Conservation (phyloP, 2,888 invertebrate species). For the Dryobota labecula region DNA sequence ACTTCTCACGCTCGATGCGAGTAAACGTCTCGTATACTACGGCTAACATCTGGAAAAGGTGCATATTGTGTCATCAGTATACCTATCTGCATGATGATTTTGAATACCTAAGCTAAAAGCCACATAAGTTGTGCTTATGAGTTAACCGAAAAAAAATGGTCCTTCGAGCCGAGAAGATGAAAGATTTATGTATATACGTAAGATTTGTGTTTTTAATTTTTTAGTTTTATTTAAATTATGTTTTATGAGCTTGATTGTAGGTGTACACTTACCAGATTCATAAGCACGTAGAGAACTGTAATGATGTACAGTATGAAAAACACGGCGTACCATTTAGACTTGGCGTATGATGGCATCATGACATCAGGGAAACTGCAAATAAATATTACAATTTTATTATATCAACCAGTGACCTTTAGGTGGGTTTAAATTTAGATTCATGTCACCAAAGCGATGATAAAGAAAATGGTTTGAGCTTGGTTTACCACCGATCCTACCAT, state of each 20-base stretch:
- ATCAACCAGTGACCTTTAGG: neutral
- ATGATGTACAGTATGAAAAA: conserved; percentile 97
- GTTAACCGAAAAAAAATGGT: too few relatives aligned
- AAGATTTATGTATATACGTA: too few relatives aligned
- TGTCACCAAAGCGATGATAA: neutral
- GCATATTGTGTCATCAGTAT: neutral
- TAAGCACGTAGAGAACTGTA: conserved; percentile 95
- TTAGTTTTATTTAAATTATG: too few relatives aligned
- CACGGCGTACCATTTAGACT: conserved; percentile 95
- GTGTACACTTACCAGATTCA: conserved; percentile 94
- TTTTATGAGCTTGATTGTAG: neutral
- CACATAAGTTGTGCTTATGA: too few relatives aligned
- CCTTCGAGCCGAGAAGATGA: too few relatives aligned
- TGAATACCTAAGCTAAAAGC: too few relatives aligned
- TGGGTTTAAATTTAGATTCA: neutral
- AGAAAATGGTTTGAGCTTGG: neutral
- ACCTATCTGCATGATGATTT: neutral
- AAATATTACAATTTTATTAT: conserved; percentile 3
- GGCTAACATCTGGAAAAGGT: conserved; percentile 93
- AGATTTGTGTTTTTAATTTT: too few relatives aligned
- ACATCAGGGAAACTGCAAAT: conserved; percentile 95
- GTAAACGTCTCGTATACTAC: conserved; percentile 98
- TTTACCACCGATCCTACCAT: neutral
- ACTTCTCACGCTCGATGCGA: conserved; percentile 95
- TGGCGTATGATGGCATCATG: conserved; percentile 97